Conservation (phyloP, 2,888 invertebrate species). For the Baccha elongata region DNA sequence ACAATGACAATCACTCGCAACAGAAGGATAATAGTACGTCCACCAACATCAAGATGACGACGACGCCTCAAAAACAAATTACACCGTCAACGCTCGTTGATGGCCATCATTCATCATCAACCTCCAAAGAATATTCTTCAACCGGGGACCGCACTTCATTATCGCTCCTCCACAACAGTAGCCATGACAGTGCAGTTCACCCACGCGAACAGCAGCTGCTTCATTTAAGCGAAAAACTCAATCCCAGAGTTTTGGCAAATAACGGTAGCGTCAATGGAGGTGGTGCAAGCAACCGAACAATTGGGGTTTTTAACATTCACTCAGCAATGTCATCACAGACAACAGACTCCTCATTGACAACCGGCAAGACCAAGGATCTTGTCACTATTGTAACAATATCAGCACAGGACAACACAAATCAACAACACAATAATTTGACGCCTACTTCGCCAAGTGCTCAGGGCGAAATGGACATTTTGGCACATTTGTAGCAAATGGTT, state of each 20-base stretch:
- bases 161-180: constrained; percentile 53
- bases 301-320: constrained; percentile 51
- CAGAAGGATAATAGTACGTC: constrained; percentile 42
- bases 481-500: constrained; percentile 80
- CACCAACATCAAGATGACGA: constrained; percentile 52
- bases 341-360: constrained; percentile 47
- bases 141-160: constrained; percentile 64
- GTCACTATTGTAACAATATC: constrained; percentile 82
- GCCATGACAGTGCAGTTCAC: constrained; percentile 29
- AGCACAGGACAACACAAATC: constrained; percentile 67
- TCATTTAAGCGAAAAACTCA: constrained; percentile 57
- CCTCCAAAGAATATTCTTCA: constrained; percentile 66
- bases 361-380: constrained; percentile 79
- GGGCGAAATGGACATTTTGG: constrained; percentile 81
- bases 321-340: constrained; percentile 37
- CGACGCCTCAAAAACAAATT: constrained; percentile 66
- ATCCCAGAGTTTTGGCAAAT: constrained; percentile 57
- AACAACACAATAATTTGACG: constrained; percentile 36
- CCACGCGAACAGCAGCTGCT: constrained; percentile 74
- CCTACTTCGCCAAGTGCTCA: constrained; percentile 75
- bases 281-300: constrained; percentile 60
- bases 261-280: constrained; percentile 29
- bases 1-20: constrained; percentile 52
- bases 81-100: constrained; percentile 59
- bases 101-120: constrained; percentile 68